A percentile compares a stretch with the other conserved stretches of the same genome.
Conservation (phyloP, 35 echinoderm and acorn worm genomes). For the Lytechinus variegatus region DNA sequence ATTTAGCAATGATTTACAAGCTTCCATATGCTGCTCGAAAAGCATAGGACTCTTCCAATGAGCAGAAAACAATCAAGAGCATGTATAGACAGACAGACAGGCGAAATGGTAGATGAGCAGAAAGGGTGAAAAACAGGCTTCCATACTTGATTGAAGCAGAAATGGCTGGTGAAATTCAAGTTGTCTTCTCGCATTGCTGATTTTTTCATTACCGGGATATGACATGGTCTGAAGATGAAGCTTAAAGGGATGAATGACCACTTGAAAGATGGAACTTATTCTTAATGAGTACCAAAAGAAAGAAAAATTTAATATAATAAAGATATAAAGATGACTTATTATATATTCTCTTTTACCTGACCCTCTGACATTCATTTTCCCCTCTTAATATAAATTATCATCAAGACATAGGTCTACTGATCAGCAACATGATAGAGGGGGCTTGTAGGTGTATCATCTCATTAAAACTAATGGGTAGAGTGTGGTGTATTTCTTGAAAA, state of each 20-base stretch:
- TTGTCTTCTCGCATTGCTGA: constrained; percentile 17
- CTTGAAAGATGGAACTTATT: neutral
- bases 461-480: neutral
- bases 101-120: neutral
- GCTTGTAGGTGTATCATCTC: no score
- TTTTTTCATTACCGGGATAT: constrained; percentile 13
- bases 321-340: no score
- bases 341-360: no score
- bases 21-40: neutral
- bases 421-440: no score
- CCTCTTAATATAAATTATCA: no score
- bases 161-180: constrained; percentile 2
- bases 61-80: neutral
- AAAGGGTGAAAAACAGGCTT: neutral
- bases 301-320: no score
- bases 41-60: neutral
- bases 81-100: neutral
- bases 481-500: neutral
- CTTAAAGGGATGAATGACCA: neutral
- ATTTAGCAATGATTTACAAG: neutral
- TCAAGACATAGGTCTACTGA: no score
- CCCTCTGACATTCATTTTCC: no score
- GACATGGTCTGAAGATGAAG: neutral
- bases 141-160: neutral
- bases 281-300: no score